Percentiles rank a stretch among this genome's conserved stretches.
Evolutionary conservation across 2,888 invertebrate genomes (phyloP).

Genomic region (Arge pagana): DNA sequence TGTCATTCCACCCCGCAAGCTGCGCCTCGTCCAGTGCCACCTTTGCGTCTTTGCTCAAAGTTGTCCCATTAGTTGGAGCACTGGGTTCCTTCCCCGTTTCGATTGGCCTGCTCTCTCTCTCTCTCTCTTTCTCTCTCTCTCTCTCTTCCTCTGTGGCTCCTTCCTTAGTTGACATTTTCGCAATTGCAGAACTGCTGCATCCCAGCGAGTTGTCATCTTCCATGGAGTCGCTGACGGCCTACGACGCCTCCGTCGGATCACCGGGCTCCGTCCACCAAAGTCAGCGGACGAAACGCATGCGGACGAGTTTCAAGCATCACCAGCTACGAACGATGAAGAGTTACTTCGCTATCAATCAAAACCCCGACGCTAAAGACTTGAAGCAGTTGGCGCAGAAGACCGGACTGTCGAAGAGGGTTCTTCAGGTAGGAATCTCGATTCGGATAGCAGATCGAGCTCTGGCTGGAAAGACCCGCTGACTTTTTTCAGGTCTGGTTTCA

Average conservation of each 20-base stretch:
- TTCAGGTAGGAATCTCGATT: slow-evolving; percentile 75
- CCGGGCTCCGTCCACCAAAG: slow-evolving; percentile 69
- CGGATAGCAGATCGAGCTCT: not conserved
- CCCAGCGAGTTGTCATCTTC: slow-evolving; percentile 76
- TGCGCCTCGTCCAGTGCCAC: not conserved
- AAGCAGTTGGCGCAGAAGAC: slow-evolving; percentile 99
- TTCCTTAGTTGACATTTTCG: too few species aligned
- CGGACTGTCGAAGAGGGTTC: slow-evolving; percentile 93
- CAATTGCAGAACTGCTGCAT: slow-evolving; percentile 71
- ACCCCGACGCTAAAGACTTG: slow-evolving; percentile 98
- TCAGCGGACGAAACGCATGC: slow-evolving; percentile 90
- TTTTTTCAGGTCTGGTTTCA: slow-evolving; percentile 94
- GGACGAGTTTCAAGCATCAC: slow-evolving; percentile 99
- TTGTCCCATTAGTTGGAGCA: not conserved
- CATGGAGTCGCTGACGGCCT: slow-evolving; percentile 75
- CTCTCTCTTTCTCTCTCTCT: not conserved
- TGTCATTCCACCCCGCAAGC: slow-evolving; percentile 20
- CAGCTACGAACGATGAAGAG: slow-evolving; percentile 99
- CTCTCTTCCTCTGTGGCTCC: not conserved
- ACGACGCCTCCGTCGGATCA: slow-evolving; percentile 74
- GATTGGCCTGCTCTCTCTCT: not conserved
- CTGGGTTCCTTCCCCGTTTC: not conserved
- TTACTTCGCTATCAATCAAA: slow-evolving; percentile 98
- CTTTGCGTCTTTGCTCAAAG: not conserved
- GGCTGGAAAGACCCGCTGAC: not conserved